Percentiles rank a stretch among this genome's conserved stretches.
Evolutionary conservation across 1,140 invertebrate genomes (phyloP).

Genomic region (Plodia interpunctella): DNA sequence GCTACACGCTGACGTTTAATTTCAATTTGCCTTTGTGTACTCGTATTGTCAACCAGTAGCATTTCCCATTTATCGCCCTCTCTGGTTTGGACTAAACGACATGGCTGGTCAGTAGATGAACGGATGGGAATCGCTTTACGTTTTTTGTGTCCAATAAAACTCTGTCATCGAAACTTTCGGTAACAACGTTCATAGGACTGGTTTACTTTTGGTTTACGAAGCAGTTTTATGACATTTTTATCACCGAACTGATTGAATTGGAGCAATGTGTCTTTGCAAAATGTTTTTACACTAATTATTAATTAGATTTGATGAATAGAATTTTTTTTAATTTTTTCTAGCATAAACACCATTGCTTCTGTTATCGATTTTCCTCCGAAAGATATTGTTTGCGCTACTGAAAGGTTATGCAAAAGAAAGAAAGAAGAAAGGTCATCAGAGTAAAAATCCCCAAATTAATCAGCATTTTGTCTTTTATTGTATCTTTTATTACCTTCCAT

Average conservation of each 20-base stretch:
- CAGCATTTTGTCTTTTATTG: too few relatives aligned
- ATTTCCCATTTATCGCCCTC: constrained; percentile 39
- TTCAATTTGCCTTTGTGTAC: constrained; percentile 50
- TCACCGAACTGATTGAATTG: background rate
- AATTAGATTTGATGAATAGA: too few relatives aligned
- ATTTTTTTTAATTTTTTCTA: too few relatives aligned
- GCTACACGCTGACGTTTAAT: constrained; percentile 48
- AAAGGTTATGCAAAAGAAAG: too few relatives aligned
- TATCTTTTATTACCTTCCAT: too few relatives aligned
- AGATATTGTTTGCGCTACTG: too few relatives aligned
- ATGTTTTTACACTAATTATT: too few relatives aligned
- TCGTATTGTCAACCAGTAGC: constrained; percentile 25
- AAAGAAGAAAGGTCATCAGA: too few relatives aligned
- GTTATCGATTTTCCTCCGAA: too few relatives aligned
- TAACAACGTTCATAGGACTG: background rate
- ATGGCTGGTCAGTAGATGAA: constrained; percentile 16
- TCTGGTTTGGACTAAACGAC: constrained; percentile 35
- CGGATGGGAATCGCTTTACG: constrained; percentile 22
- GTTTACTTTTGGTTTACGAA: background rate
- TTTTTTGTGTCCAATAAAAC: constrained; percentile 20
- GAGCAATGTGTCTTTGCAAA: background rate
- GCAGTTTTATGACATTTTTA: background rate
- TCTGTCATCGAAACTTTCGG: constrained; percentile 9
- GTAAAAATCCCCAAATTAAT: too few relatives aligned
- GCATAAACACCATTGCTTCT: background rate